These are phyloP conservation scores for Zaprionus obscuricornis DNA, from an alignment of 2,888 invertebrate species.

Conservation along the genomic window DNA sequence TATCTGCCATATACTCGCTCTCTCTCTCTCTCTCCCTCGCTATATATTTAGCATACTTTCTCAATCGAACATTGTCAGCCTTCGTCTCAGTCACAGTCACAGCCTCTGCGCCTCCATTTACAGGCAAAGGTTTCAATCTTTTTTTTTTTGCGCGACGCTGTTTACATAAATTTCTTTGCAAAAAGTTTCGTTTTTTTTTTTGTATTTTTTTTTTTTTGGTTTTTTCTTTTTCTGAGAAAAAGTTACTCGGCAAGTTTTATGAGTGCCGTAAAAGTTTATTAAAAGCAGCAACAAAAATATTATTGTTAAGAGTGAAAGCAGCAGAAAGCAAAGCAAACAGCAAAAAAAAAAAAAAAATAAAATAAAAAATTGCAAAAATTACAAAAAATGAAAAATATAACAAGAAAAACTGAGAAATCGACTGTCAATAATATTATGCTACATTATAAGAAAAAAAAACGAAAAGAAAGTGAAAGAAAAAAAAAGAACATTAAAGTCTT, in stretches of 20 bases:
- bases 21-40: slow-evolving; percentile 25
- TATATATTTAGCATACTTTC: slow-evolving; percentile 42
- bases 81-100: not conserved
- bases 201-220: too few species aligned
- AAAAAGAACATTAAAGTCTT: slow-evolving; percentile 9
- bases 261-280: slow-evolving; percentile 70
- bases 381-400: not conserved
- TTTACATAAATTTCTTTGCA: slow-evolving; percentile 68
- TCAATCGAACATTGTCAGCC: slow-evolving; percentile 53
- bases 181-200: slow-evolving; percentile 53
- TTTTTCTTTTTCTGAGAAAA: slow-evolving; percentile 15
- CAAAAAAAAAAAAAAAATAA: slow-evolving; percentile 1
- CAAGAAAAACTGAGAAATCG: slow-evolving; percentile 11
- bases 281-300: slow-evolving; percentile 68
- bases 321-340: slow-evolving; percentile 3
- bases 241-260: slow-evolving; percentile 69
- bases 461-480: too few species aligned
- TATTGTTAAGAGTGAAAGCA: slow-evolving; percentile 56
- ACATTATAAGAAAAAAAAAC: too few species aligned
- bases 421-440: slow-evolving; percentile 29
- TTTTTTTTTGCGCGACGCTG: slow-evolving; percentile 44
- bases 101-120: too few species aligned
- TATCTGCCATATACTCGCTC: slow-evolving; percentile 15
- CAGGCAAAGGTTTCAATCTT: too few species aligned
- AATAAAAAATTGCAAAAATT: slow-evolving; percentile 22